A percentile compares a stretch with the other conserved stretches of the same genome.
phyloP scores from a whole-genome alignment of 2,797 vertebrate genomes.

The Spondyliosoma cantharus region DNA sequence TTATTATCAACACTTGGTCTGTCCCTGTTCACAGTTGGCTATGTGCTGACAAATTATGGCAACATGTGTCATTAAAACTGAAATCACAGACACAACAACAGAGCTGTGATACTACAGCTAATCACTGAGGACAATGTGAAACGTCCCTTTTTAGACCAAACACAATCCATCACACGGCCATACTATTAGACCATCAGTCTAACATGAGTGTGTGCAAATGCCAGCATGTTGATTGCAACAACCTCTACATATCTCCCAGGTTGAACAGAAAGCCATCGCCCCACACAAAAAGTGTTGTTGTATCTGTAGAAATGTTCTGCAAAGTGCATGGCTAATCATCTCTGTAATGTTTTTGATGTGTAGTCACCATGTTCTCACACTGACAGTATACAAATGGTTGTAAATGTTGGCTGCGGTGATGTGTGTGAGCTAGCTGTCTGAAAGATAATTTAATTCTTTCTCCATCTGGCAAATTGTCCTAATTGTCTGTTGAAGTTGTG shows the following conservation, averaged over 20 bases:
- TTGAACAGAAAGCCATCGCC: constrained; percentile 14
- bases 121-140: constrained; percentile 40
- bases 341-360: constrained; percentile 10
- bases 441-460: not conserved
- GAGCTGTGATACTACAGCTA: constrained; percentile 31
- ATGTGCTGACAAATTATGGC: constrained; percentile 35
- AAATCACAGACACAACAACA: constrained; percentile 75
- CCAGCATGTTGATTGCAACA: not conserved
- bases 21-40: constrained; percentile 23
- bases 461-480: not conserved
- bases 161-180: constrained; percentile 60
- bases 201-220: constrained; percentile 13
- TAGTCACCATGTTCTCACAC: not conserved
- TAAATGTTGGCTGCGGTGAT: not conserved
- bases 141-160: constrained; percentile 68
- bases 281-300: not conserved
- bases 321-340: not conserved
- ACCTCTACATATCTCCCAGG: not conserved
- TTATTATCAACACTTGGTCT: constrained; percentile 31
- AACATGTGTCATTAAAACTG: constrained; percentile 50
- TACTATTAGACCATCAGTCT: constrained; percentile 21
- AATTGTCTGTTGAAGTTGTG: not conserved
- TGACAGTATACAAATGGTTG: not conserved
- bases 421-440: not conserved
- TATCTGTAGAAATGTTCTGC: not conserved